These are phyloP conservation scores for Nerophis lumbriciformis DNA, from an alignment of 2,113 vertebrate genomes.

Conservation along the genomic window DNA sequence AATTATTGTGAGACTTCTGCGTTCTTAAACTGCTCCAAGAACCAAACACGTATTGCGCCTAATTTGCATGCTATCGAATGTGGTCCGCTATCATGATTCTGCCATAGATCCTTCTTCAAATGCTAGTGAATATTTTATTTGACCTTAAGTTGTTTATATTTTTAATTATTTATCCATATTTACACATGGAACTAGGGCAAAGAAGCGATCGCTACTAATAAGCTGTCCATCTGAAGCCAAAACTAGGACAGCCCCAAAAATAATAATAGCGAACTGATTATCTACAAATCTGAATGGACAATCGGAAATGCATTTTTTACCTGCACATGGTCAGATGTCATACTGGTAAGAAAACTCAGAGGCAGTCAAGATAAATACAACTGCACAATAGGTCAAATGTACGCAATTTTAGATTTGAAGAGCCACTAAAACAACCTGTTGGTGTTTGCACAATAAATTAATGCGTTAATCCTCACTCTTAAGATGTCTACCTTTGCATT, in stretches of 20 bases:
- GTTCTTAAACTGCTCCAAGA: no score
- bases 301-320: background rate
- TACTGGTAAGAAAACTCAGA: background rate
- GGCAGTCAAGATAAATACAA: background rate
- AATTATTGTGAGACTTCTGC: no score
- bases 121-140: no score
- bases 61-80: no score
- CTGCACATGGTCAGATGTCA: background rate
- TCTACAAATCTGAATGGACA: background rate
- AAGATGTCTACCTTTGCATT: conserved; percentile 77
- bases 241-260: conserved; percentile 8
- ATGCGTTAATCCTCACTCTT: background rate
- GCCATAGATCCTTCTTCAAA: no score
- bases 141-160: no score
- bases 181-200: conserved; percentile 8
- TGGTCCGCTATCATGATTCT: no score
- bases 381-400: background rate
- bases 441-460: no score
- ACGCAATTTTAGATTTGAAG: no score
- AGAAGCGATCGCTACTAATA: conserved; percentile 5
- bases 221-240: conserved; percentile 24
- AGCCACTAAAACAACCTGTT: no score
- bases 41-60: no score
- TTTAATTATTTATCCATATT: no score
- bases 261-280: conserved; percentile 1